Evolutionary conservation across 2,888 invertebrate genomes (phyloP).

Genomic region (Cephus nigrinus): DNA sequence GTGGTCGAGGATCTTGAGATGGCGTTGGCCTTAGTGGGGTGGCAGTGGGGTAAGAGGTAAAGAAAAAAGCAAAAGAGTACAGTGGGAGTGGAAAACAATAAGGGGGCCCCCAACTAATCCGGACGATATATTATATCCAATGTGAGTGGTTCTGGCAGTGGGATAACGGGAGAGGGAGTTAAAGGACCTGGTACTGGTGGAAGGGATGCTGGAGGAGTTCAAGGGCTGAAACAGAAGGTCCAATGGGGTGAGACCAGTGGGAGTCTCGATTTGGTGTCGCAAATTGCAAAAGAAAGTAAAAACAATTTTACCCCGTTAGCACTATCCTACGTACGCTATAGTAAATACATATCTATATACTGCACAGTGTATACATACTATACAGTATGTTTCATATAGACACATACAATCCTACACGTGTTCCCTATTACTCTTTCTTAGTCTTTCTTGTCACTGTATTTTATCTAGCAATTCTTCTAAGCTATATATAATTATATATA

Average conservation of each 20-base stretch:
- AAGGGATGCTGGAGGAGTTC: conserved; percentile 21
- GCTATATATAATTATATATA: too few species aligned
- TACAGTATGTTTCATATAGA: too few species aligned
- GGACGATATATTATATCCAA: conserved; percentile 63
- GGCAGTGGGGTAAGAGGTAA: conserved; percentile 18
- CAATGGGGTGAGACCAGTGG: conserved; percentile 22
- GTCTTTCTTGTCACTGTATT: not conserved
- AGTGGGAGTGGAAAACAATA: conserved; percentile 63
- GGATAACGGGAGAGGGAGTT: conserved; percentile 24
- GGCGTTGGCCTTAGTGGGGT: conserved; percentile 28
- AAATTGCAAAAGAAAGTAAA: conserved; percentile 27
- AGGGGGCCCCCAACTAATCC: conserved; percentile 60
- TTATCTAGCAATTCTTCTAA: not conserved
- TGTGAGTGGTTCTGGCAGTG: conserved; percentile 59
- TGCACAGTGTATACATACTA: too few species aligned
- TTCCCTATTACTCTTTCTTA: not conserved
- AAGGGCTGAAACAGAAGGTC: conserved; percentile 7
- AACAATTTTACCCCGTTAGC: conserved; percentile 18
- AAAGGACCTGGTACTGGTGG: conserved; percentile 14
- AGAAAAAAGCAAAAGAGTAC: conserved; percentile 12
- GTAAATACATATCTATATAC: too few species aligned
- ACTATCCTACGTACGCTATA: not conserved
- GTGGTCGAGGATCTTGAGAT: conserved; percentile 11
- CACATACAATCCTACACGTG: not conserved
- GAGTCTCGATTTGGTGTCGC: conserved; percentile 33